Percentiles rank a stretch among this genome's conserved stretches.
Evolutionary conservation across 2,888 invertebrate species (phyloP).

Genomic region (Xylophagus ater): DNA sequence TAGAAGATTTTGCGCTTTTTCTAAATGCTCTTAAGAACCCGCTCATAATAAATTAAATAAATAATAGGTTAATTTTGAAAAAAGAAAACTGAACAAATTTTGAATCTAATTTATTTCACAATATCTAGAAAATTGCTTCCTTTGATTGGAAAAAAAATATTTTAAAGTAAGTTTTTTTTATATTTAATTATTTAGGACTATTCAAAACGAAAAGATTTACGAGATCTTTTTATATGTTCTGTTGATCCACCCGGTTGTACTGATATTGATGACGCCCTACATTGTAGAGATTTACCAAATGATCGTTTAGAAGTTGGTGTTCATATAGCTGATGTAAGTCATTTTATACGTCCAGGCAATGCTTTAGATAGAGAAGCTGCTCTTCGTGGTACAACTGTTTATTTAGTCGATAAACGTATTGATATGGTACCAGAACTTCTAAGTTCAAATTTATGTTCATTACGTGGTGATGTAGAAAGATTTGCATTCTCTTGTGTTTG

Average conservation of each 20-base stretch:
- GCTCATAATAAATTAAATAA: too few relatives aligned
- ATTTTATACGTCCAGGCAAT: conserved; percentile 88
- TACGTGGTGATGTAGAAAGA: conserved; percentile 79
- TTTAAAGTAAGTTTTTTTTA: too few relatives aligned
- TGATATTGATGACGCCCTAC: conserved; percentile 96
- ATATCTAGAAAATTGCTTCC: too few relatives aligned
- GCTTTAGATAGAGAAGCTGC: conserved; percentile 90
- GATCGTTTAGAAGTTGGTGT: conserved; percentile 82
- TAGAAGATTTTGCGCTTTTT: too few relatives aligned
- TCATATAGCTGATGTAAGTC: conserved; percentile 97
- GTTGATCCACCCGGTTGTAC: conserved; percentile 98
- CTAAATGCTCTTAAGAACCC: too few relatives aligned
- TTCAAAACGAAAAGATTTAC: conserved; percentile 68
- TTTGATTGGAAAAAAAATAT: too few relatives aligned
- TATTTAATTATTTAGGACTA: conserved; percentile 63
- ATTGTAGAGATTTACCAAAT: conserved; percentile 65
- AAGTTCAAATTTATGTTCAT: conserved; percentile 91
- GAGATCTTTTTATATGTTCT: conserved; percentile 78
- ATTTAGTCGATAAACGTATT: conserved; percentile 84
- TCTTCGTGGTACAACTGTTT: conserved; percentile 90
- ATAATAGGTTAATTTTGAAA: too few relatives aligned
- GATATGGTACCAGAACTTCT: conserved; percentile 85
- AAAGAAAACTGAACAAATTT: too few relatives aligned
- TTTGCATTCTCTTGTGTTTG: conserved; percentile 95
- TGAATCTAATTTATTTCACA: too few relatives aligned